Conservation (phyloP, 2,113 vertebrate species). For the Dryoscopus gambensis region DNA sequence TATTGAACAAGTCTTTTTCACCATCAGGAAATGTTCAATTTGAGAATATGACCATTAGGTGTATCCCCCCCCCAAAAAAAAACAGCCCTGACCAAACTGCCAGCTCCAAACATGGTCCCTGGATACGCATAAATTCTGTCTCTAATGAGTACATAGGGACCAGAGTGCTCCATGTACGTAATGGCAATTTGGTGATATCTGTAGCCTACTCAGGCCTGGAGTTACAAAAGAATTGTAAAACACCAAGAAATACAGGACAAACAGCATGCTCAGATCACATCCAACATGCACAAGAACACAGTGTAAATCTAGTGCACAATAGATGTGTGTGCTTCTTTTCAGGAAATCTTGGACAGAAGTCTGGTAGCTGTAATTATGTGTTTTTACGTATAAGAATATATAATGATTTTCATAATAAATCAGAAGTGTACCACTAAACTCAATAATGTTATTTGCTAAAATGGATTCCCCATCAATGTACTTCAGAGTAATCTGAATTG, state of each 20-base stretch:
- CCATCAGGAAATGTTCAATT: neutral
- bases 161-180: neutral
- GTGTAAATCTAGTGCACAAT: neutral
- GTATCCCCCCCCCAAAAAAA: too few species aligned
- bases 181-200: neutral
- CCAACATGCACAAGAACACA: fast-evolving
- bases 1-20: neutral
- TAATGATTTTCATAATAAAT: neutral
- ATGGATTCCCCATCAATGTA: neutral
- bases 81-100: neutral
- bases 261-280: neutral
- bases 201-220: neutral
- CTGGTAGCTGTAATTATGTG: fast-evolving
- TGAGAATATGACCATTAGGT: neutral
- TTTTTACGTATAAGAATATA: neutral
- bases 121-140: neutral
- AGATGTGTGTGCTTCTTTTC: neutral
- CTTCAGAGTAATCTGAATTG: neutral
- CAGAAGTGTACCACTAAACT: neutral
- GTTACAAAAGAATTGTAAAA: neutral
- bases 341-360: neutral
- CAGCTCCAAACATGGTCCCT: neutral
- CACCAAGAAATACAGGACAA: neutral
- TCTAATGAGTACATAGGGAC: fast-evolving
- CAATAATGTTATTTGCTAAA: neutral